Percentiles rank a stretch among this genome's conserved stretches.
phyloP scores from a whole-genome alignment of 2,888 invertebrate species.

The Acrobasis consociella region DNA sequence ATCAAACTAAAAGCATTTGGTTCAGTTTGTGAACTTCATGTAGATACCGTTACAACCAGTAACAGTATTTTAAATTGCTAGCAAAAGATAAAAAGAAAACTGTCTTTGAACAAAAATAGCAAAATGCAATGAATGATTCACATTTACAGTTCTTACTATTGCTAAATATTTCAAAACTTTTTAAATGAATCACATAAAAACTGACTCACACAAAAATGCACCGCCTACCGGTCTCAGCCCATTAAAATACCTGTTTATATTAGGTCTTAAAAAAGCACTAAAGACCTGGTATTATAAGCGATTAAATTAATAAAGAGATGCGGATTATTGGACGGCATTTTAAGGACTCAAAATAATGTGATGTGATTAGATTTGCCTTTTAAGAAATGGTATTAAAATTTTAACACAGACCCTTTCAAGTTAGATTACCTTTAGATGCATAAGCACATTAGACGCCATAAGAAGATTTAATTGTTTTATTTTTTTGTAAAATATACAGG shows the following conservation, averaged over 20 bases:
- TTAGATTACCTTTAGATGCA: no score
- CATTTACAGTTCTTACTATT: neutral
- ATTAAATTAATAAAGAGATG: slow-evolving; percentile 14
- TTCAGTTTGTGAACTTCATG: no score
- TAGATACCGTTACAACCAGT: no score
- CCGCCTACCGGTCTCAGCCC: slow-evolving; percentile 10
- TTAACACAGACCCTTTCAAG: neutral
- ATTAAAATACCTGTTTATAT: slow-evolving; percentile 10
- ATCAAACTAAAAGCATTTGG: no score
- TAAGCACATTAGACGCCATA: no score
- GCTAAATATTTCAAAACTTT: neutral
- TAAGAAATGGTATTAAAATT: neutral
- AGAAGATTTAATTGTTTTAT: no score
- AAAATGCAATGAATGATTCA: no score
- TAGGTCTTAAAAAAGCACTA: slow-evolving; percentile 18
- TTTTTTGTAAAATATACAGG: no score
- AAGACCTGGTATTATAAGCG: slow-evolving; percentile 9
- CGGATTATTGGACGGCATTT: slow-evolving; percentile 3
- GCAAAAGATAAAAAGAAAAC: no score
- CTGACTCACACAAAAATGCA: slow-evolving; percentile 17
- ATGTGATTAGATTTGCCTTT: neutral
- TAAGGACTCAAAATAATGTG: neutral
- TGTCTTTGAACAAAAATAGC: no score
- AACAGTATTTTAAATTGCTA: no score
- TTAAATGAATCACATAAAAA: slow-evolving; percentile 9